These are phyloP conservation scores for Onthophagus sagittarius DNA, from an alignment of 2,888 invertebrate genomes.

Conservation along the genomic window DNA sequence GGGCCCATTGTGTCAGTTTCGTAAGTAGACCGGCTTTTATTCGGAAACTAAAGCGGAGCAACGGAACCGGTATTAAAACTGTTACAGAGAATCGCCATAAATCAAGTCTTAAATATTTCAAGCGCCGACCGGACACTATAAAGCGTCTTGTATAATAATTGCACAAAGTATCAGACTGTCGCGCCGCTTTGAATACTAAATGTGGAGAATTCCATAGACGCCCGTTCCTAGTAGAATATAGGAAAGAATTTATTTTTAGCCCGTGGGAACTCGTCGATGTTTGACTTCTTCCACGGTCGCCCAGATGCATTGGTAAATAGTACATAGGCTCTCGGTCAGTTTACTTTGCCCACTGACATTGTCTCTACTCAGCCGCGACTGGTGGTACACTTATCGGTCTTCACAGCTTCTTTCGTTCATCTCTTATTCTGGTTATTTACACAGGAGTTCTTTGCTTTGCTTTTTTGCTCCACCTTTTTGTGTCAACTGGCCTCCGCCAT, in stretches of 20 bases:
- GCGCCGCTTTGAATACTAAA: not conserved
- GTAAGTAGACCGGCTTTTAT: slow-evolving; percentile 1
- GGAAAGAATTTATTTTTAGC: slow-evolving; percentile 25
- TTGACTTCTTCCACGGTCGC: slow-evolving; percentile 1
- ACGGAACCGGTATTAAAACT: slow-evolving; percentile 1
- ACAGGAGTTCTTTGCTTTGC: not conserved
- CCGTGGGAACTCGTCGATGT: slow-evolving; percentile 29
- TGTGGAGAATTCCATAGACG: slow-evolving; percentile 22
- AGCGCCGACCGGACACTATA: slow-evolving; percentile 13
- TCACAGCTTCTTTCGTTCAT: not conserved
- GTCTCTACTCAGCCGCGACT: slow-evolving; percentile 1
- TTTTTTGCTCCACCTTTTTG: not conserved
- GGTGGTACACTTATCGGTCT: slow-evolving; percentile 12
- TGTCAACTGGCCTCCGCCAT: not conserved
- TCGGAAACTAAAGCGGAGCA: slow-evolving; percentile 10
- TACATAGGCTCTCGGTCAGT: not conserved
- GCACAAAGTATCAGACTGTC: slow-evolving; percentile 9
- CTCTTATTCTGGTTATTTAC: not conserved
- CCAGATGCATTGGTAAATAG: slow-evolving; percentile 3
- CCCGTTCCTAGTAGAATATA: slow-evolving; percentile 24
- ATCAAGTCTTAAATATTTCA: not conserved
- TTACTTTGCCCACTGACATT: slow-evolving; percentile 2
- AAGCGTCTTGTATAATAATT: slow-evolving; percentile 24
- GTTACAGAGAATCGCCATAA: not conserved
- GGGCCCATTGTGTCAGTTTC: not conserved